Base-by-base conservation (phyloP, 2,113 vertebrate species). In the Crotalus horridus region DNA sequence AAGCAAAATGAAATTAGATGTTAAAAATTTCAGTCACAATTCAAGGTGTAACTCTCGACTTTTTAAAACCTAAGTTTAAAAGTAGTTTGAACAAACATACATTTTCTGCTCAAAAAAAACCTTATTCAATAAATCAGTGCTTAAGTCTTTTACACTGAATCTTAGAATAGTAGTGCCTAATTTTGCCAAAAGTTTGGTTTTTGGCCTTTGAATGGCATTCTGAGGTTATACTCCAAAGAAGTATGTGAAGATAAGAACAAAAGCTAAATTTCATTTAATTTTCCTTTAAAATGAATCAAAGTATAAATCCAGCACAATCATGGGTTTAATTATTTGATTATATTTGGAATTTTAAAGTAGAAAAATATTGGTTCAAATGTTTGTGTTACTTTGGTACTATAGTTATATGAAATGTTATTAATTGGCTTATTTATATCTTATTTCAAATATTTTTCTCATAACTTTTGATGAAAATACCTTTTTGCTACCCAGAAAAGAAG, bases 1-100 rank as follows among this genome's bases (percentile, higher is more conserved):
- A 87, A 48, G 23, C 85, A 91, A 89, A 95, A 93, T 88, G 54
- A 95, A 64, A 90, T 39, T 46, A 0, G 23, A 13, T 39, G 93
- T 94, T 4, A 92, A 3, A 11, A 88, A 81, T 43, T 81, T 21
- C 33, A 21, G 24, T 39, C 51, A 74, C 51, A 46, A 53, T 74
- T 29, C 23, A 56, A 43, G 53, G n/a, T 54, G 7, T 11, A 20
- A 29, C 29, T 23, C 5, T 59, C 59, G 33, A 33, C 69, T 33
- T 29, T 54, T 54, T 81, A 90, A 69, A 59, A n/a, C 29, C 4
- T 21, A 11, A 39, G 6, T 53, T 29, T 64, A 87, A 51, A 26
- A 26, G 4, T 88, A 4, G 20, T 88, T 69, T 26, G 11, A 88
- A 55, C 46, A 54, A 54, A 20, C 2, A 43, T 43, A 21, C 74